Percentiles rank a stretch among this genome's conserved stretches.
Evolutionary conservation across 1,140 invertebrate species (phyloP).

Genomic region (Paracyclopina nana): DNA sequence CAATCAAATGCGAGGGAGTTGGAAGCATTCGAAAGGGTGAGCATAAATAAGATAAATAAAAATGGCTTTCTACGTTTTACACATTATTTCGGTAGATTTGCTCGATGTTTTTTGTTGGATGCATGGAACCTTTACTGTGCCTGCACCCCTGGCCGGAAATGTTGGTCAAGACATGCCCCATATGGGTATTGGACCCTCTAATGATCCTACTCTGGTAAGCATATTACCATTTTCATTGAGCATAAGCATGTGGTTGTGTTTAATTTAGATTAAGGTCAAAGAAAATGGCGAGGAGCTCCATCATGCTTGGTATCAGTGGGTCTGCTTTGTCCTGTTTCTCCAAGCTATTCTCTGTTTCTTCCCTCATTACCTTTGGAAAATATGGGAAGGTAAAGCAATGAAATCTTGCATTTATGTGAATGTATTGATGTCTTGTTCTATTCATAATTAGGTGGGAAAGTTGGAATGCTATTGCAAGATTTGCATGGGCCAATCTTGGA

Average conservation of each 20-base stretch:
- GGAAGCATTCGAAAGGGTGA: slow-evolving; percentile 30
- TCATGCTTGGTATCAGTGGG: slow-evolving; percentile 87
- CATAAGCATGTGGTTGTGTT: too few relatives aligned
- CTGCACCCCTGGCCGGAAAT: slow-evolving; percentile 21
- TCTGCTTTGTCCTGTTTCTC: slow-evolving; percentile 80
- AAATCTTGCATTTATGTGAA: too few relatives aligned
- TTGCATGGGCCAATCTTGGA: slow-evolving; percentile 1
- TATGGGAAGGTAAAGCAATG: slow-evolving; percentile 43
- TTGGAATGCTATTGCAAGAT: slow-evolving; percentile 11
- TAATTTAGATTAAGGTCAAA: neutral
- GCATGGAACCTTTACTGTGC: slow-evolving; percentile 65
- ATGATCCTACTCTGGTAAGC: too few relatives aligned
- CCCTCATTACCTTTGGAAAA: slow-evolving; percentile 78
- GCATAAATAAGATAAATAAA: too few relatives aligned
- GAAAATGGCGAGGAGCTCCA: slow-evolving; percentile 26
- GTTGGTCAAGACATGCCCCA: slow-evolving; percentile 36
- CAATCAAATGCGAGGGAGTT: slow-evolving; percentile 20
- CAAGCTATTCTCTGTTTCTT: slow-evolving; percentile 63
- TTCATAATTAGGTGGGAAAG: too few relatives aligned
- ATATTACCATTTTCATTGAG: too few relatives aligned
- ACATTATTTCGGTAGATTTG: slow-evolving; percentile 28
- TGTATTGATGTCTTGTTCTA: too few relatives aligned
- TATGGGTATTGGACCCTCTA: slow-evolving; percentile 43
- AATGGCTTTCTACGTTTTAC: too few relatives aligned
- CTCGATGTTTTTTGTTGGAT: slow-evolving; percentile 82